phyloP scores from a whole-genome alignment of 2,113 vertebrate species.

The Pomatorhinus ruficollis region DNA sequence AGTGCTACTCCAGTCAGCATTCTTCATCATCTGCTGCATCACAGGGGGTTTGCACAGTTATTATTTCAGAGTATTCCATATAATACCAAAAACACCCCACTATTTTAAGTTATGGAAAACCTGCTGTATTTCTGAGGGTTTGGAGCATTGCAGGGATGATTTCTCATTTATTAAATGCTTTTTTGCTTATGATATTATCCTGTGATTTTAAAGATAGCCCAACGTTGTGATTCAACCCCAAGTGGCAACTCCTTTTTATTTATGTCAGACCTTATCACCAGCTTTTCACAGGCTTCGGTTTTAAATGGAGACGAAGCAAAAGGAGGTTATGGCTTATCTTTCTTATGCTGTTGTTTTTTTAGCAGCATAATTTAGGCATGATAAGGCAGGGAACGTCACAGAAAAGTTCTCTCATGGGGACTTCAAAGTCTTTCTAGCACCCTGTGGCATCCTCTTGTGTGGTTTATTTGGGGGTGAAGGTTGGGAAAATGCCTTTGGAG shows the following conservation, averaged over 20 bases:
- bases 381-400: not conserved
- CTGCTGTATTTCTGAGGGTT: not conserved
- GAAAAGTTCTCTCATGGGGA: not conserved
- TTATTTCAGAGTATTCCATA: not conserved
- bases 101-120: not conserved
- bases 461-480: not conserved
- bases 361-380: not conserved
- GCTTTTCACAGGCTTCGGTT: not conserved
- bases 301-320: not conserved
- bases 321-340: not conserved
- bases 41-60: not conserved
- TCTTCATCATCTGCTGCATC: not conserved
- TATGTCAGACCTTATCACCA: not conserved
- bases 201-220: not conserved
- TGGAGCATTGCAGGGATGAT: not conserved
- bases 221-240: not conserved
- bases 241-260: not conserved
- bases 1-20: not conserved
- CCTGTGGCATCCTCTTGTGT: not conserved
- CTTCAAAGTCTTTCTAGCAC: constrained; percentile 2
- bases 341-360: not conserved
- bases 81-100: not conserved
- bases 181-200: not conserved
- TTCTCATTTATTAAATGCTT: not conserved
- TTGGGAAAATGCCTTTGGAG: not conserved